phyloP scores from a whole-genome alignment of 92 coral and sea anemone genomes.

The Porites lobata region DNA sequence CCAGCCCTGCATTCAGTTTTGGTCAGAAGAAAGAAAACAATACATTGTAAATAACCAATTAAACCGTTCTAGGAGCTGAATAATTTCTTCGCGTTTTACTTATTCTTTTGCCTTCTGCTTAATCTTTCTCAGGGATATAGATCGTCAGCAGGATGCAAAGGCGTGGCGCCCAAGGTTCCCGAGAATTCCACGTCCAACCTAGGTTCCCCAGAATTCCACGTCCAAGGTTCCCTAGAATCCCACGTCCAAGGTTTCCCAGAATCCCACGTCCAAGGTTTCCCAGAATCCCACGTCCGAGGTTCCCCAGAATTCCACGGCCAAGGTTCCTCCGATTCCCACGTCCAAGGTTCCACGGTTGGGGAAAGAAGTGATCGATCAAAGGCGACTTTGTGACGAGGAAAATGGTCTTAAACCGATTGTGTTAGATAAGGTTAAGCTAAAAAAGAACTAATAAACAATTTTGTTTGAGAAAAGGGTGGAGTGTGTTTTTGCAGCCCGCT shows the following conservation, averaged over 20 bases:
- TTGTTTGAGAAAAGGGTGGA: no score
- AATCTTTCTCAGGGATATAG: not conserved
- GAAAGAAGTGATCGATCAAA: not conserved
- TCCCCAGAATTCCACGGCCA: not conserved
- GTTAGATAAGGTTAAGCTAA: no score
- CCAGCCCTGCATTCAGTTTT: no score
- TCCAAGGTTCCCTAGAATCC: not conserved
- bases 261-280: not conserved
- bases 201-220: constrained; percentile 2
- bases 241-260: not conserved
- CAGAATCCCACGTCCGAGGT: not conserved
- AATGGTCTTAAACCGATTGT: no score
- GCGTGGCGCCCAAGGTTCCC: constrained; percentile 4
- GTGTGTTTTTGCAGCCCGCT: no score
- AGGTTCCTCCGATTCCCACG: not conserved
- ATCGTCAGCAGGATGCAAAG: not conserved
- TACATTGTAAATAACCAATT: no score
- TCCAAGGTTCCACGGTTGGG: not conserved
- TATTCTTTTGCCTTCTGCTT: not conserved
- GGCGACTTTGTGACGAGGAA: no score
- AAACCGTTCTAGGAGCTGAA: no score
- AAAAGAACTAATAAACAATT: no score
- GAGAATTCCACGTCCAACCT: not conserved
- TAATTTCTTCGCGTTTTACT: not conserved
- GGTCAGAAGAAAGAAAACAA: no score